Percentiles rank a stretch among this genome's conserved stretches.
Evolutionary conservation across 2,888 invertebrate genomes (phyloP).

Genomic region (Chaetogeoica ovagalla): DNA sequence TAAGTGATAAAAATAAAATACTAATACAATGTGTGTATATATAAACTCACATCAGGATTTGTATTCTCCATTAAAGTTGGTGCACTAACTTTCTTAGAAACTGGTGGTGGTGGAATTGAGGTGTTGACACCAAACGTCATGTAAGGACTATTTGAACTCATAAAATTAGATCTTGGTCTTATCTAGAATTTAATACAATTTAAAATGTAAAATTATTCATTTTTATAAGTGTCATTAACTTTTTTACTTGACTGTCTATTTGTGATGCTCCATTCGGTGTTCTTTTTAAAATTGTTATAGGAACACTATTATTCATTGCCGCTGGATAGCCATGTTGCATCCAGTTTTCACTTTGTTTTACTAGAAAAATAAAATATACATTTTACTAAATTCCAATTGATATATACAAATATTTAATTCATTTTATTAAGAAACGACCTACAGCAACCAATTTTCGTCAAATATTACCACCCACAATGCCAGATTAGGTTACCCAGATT

Average conservation of each 20-base stretch:
- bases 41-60: conserved; percentile 42
- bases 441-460: too few species aligned
- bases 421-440: neutral
- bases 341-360: conserved; percentile 45
- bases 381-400: neutral
- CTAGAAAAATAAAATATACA: conserved; percentile 11
- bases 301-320: conserved; percentile 38
- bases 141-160: conserved; percentile 29
- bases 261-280: conserved; percentile 23
- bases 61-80: conserved; percentile 23
- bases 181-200: conserved; percentile 18
- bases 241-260: conserved; percentile 38
- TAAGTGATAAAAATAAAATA: neutral
- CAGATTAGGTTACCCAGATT: too few species aligned
- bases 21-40: neutral
- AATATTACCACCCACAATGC: too few species aligned
- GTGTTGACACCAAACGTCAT: conserved; percentile 56
- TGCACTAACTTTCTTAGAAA: conserved; percentile 55
- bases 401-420: neutral
- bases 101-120: conserved; percentile 58
- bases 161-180: conserved; percentile 5
- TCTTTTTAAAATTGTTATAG: conserved; percentile 53
- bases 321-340: conserved; percentile 42
- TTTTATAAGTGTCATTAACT: neutral
- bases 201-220: neutral